These are phyloP conservation scores for Heliconius eleuchia DNA, from an alignment of 1,140 invertebrate species.

Conservation along the genomic window DNA sequence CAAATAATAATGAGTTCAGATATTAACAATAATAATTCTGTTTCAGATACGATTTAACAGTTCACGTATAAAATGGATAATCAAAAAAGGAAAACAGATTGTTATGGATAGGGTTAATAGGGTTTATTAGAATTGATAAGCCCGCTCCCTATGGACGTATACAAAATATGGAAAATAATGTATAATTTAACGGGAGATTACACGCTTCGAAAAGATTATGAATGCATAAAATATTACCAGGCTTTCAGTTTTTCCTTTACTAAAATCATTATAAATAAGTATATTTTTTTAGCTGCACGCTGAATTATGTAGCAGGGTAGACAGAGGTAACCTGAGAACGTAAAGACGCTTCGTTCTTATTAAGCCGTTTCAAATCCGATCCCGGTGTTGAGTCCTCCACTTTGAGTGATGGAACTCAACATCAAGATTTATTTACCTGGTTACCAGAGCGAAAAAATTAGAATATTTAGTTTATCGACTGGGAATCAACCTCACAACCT, in stretches of 20 bases:
- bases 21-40: not conserved
- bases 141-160: not conserved
- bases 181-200: not conserved
- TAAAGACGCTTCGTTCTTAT: not conserved
- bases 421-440: too few species aligned
- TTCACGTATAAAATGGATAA: not conserved
- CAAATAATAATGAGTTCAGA: not conserved
- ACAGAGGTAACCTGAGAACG: not conserved
- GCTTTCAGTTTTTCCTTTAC: not conserved
- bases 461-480: too few species aligned
- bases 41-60: not conserved
- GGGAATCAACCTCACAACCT: too few species aligned
- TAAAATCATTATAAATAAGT: not conserved
- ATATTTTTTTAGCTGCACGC: not conserved
- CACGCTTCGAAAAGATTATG: not conserved
- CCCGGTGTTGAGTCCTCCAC: too few species aligned
- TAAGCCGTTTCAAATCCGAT: too few species aligned
- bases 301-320: not conserved
- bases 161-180: constrained; percentile 8
- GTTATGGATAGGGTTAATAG: constrained; percentile 12
- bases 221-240: not conserved
- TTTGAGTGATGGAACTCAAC: too few species aligned
- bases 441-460: too few species aligned
- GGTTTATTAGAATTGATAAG: constrained; percentile 9
- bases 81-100: constrained; percentile 8